Percentiles rank a stretch among this genome's conserved stretches.
Conservation (phyloP, 2,113 vertebrate species). For the Fukomys damarensis region DNA sequence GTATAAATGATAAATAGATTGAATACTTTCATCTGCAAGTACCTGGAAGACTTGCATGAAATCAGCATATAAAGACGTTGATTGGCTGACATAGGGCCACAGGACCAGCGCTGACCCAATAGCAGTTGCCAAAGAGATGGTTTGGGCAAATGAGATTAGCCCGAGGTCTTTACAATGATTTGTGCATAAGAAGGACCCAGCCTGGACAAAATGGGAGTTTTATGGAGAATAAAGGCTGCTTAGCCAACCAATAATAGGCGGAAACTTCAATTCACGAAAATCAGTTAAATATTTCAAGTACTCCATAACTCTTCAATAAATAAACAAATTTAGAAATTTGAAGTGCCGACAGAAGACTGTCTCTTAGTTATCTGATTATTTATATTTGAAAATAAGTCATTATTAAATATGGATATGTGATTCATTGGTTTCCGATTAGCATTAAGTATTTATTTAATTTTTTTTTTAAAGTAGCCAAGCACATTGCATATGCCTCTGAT, state of each 20-base stretch:
- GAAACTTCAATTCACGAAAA: constrained; percentile 20
- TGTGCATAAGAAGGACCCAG: too few relatives aligned
- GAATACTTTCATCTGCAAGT: not conserved
- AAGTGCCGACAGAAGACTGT: not conserved
- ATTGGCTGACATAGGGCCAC: not conserved
- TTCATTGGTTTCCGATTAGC: constrained; percentile 13
- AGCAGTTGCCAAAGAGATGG: not conserved
- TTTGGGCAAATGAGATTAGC: not conserved
- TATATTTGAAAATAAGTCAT: constrained; percentile 44
- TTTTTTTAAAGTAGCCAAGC: too few relatives aligned
- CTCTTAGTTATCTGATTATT: not conserved
- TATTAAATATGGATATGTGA: not conserved
- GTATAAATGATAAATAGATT: not conserved
- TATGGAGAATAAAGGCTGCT: not conserved
- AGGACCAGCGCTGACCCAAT: not conserved
- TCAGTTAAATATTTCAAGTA: not conserved
- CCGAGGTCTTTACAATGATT: not conserved
- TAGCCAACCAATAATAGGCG: not conserved
- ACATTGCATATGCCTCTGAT: too few relatives aligned
- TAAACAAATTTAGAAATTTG: constrained; percentile 25
- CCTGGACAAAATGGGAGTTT: not conserved
- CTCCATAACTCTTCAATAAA: constrained; percentile 11
- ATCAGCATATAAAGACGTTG: not conserved
- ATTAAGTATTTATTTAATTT: too few relatives aligned
- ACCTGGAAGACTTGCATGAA: not conserved